Percentiles rank a stretch among this genome's conserved stretches.
These are phyloP conservation scores for Solenopsis fugax DNA, from an alignment of 1,140 invertebrate species.

Conservation along the genomic window DNA sequence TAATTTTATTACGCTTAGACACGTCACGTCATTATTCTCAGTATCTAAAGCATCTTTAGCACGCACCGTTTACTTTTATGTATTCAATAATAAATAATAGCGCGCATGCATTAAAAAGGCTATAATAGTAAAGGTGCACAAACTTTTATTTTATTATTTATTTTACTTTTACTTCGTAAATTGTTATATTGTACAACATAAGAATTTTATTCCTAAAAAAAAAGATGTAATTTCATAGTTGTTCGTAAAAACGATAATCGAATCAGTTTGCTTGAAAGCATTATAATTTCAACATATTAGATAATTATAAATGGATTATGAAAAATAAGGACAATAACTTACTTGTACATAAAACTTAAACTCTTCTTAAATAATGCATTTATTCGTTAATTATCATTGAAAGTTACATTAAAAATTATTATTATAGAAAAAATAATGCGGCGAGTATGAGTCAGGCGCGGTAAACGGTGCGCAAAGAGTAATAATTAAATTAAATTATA, in stretches of 20 bases:
- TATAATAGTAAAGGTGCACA: neutral
- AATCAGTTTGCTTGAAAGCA: neutral
- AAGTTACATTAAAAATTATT: no score
- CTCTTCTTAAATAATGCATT: no score
- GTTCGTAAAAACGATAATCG: neutral
- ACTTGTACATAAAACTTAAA: no score
- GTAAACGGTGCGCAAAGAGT: no score
- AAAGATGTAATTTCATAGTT: neutral
- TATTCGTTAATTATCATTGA: no score
- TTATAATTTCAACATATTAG: no score
- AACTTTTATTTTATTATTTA: no score
- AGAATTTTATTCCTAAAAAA: neutral
- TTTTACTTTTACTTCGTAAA: neutral
- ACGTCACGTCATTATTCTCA: neutral
- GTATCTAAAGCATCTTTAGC: neutral
- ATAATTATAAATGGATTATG: no score
- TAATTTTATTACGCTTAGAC: neutral
- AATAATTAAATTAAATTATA: no score
- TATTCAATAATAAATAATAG: neutral
- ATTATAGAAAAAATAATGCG: no score
- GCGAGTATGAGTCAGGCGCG: no score
- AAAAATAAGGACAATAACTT: no score
- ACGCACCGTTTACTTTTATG: neutral
- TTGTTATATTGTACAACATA: neutral
- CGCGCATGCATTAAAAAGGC: neutral